These are phyloP conservation scores for Brachionus sp. DNA, from an alignment of 1,140 invertebrate genomes.

Conservation along the genomic window DNA sequence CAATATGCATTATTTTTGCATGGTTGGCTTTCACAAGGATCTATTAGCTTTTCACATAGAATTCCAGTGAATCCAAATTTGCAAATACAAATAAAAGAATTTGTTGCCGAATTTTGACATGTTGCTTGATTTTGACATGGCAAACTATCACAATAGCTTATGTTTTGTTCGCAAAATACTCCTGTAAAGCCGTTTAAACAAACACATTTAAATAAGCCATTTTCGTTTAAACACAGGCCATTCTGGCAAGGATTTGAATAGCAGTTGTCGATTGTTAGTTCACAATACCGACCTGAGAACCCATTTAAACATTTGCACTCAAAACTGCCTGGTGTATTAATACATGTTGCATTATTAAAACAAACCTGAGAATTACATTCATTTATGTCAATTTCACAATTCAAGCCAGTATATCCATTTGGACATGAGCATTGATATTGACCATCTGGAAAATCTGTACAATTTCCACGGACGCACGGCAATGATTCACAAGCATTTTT, in stretches of 20 bases:
- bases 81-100: constrained; percentile 47
- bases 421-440: constrained; percentile 56
- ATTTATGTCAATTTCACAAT: constrained; percentile 46
- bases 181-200: constrained; percentile 29
- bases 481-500: constrained; percentile 76
- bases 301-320: constrained; percentile 47
- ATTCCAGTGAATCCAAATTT: constrained; percentile 49
- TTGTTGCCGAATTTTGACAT: constrained; percentile 61
- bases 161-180: background rate
- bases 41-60: constrained; percentile 77
- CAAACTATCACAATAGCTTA: background rate
- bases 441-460: constrained; percentile 64
- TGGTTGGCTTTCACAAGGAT: constrained; percentile 67
- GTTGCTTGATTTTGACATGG: constrained; percentile 87
- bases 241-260: constrained; percentile 48
- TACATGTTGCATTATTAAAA: constrained; percentile 43
- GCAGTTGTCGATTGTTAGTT: constrained; percentile 52
- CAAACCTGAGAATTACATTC: constrained; percentile 32
- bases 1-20: constrained; percentile 67
- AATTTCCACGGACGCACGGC: constrained; percentile 77
- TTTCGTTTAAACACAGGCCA: constrained; percentile 48
- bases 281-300: constrained; percentile 46
- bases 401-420: constrained; percentile 52
- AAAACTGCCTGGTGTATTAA: constrained; percentile 46
- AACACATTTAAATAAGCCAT: background rate